Evolutionary conservation across 2,797 vertebrate genomes (phyloP), one percentile per base, ranked within the genome.

Genomic region (Urosaurus nigricauda): DNA sequence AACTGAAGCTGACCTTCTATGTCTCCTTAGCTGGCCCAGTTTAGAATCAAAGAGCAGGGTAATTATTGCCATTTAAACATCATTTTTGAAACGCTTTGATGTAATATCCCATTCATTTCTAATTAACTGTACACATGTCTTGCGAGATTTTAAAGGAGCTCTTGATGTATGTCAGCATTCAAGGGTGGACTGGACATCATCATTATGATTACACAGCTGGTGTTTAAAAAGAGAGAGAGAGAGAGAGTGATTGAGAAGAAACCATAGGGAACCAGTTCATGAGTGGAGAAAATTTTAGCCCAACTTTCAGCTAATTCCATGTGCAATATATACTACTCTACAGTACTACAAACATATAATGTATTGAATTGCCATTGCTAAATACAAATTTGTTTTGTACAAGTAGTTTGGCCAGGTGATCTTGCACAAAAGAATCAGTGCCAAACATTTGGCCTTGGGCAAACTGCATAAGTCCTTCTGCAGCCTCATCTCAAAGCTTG

Each of bases 21-120:
- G 92, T 93, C 90, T 94, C 88, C 94, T 94, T 90, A 94, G 93
- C 93, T 94, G 94, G 86, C 88, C 91, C 83, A 87, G 89, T 90
- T 96, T 90, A 94, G 88, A 95, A 94, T 96, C 94, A 95, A 95
- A 94, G 91, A 95, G 91, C 89, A 94, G 95, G 94, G 97, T 97
- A 97, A 98, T 98, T 98, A 98, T 93, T 96, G 93, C 97, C 97
- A 98, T 98, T 98, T 97, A 95, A 96, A 96, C 88, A 92, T 96
- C 92, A 94, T 95, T 94, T 86, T 95, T 98, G 97, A 98, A 96
- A 95, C 92, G 97, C 97, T 98, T 98, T 98, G 97, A 98, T 97
- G 97, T 98, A 95, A 97, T 96, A 97, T 97, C 96, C 35, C 96
- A 96, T 96, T 97, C 97, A 95, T 94, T 96, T 96, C 96, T 97